Evolutionary conservation across 2,113 vertebrate species (phyloP).

Genomic region (Arvicanthis niloticus): DNA sequence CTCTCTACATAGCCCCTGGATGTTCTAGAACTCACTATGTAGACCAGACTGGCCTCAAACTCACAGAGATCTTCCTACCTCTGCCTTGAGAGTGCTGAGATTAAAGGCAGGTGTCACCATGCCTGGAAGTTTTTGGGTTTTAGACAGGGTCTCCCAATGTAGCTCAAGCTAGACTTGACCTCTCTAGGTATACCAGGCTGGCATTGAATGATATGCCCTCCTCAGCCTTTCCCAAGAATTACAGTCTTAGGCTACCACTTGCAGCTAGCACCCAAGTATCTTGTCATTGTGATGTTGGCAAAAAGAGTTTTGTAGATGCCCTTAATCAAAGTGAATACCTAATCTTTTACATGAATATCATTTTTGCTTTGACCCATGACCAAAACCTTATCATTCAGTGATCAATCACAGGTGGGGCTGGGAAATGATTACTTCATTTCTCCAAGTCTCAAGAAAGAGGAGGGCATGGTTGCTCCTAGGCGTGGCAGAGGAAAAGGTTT

Average conservation of each 20-base stretch:
- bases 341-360: not conserved
- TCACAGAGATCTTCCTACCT: not conserved
- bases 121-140: not conserved
- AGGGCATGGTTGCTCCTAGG: not conserved
- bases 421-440: not conserved
- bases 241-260: no score
- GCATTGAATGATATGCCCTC: not conserved
- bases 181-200: not conserved
- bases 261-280: not conserved
- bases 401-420: not conserved
- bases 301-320: not conserved
- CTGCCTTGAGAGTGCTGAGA: not conserved
- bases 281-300: not conserved
- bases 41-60: not conserved
- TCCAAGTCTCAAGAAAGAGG: not conserved
- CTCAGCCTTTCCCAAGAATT: not conserved
- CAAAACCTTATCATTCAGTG: not conserved
- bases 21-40: not conserved
- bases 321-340: not conserved
- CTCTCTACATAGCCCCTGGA: not conserved
- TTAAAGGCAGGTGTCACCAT: not conserved
- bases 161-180: not conserved
- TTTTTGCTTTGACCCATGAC: not conserved
- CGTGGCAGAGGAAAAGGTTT: not conserved
- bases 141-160: not conserved